Percentiles rank a stretch among this genome's conserved stretches.
These are phyloP conservation scores for Lepidocolaptes lacrymiger DNA, from an alignment of 2,797 vertebrate genomes.

Conservation along the genomic window DNA sequence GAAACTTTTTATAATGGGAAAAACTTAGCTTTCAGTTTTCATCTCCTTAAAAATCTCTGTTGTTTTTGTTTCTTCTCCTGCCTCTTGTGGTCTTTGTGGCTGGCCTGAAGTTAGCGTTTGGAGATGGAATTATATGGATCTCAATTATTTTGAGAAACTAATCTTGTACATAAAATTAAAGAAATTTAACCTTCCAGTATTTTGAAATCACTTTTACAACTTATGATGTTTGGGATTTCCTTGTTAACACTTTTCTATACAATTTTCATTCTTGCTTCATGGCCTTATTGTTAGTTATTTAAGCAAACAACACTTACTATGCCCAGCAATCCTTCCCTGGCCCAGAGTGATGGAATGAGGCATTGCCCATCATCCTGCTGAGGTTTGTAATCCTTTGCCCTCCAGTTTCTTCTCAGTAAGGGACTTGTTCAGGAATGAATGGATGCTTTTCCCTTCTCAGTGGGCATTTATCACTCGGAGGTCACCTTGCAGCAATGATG, in stretches of 20 bases:
- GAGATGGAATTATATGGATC: not conserved
- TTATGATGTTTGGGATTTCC: not conserved
- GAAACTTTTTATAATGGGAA: not conserved
- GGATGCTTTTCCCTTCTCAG: not conserved
- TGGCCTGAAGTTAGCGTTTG: not conserved
- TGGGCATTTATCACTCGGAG: not conserved
- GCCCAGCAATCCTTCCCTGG: not conserved
- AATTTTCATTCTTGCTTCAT: not conserved
- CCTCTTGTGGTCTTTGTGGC: not conserved
- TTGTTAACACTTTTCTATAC: not conserved
- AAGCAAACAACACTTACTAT: rapidly evolving
- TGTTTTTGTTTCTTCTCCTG: not conserved
- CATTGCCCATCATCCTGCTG: not conserved
- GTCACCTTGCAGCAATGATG: not conserved
- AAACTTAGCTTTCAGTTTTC: not conserved
- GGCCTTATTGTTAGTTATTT: not conserved
- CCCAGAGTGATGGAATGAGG: not conserved
- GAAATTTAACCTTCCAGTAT: not conserved
- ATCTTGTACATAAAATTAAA: not conserved
- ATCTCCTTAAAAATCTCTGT: not conserved
- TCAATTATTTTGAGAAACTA: not conserved
- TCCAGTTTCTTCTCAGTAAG: not conserved
- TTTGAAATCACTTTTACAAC: not conserved
- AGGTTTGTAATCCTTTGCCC: not conserved
- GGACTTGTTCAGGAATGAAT: not conserved